Base-by-base conservation (phyloP, 2,113 vertebrate species). In the Eulacestoma nigropectus region DNA sequence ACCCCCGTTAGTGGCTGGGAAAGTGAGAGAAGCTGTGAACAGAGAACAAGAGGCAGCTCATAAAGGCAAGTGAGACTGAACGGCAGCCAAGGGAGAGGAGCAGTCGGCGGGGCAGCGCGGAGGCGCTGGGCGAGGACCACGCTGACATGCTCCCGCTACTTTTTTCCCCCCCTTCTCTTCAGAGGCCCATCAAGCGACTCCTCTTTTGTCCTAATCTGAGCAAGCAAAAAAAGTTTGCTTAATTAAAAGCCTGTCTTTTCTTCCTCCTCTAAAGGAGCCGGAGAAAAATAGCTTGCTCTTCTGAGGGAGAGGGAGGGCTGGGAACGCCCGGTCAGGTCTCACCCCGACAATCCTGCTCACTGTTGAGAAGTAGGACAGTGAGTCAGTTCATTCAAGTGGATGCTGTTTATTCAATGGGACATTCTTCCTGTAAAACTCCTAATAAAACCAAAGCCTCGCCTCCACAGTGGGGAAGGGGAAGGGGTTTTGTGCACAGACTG, bases 11-110 rank as follows among this genome's bases (percentile, higher is more conserved):
- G 95, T 4, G 70, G 95, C 93, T 96, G 92, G 95, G 95, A 96
- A 97, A 96, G 69, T 26, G 76, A 94, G 91, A 93, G 92, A 89
- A 96, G 88, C 93, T 96, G 95, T 65, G 95, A 95, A 84, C 87
- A 95, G 84, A 95, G 90, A 96, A 97, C 92, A 97, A 97, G 97
- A 90, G 95, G 93, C 93, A 93, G 96, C 96, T 98, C 93, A 96
- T 96, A 97, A 97, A 96, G 95, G 92, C 93, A 91, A 96, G 82
- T 37, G 96, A 97, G 97, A 97, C 96, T 97, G 97, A 98, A 98
- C 25, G 96, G 97, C 97, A 98, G 97, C 97, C 97, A 97, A 97
- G 78, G 93, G 81, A 96, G 97, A 75, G 82, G 91, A 96, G 95
- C 74, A 85, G 91, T 78, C 20, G 53, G 67, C 90, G 46, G 89